Evolutionary conservation across 2,888 invertebrate genomes (phyloP).

Genomic region (Phengaris arion): DNA sequence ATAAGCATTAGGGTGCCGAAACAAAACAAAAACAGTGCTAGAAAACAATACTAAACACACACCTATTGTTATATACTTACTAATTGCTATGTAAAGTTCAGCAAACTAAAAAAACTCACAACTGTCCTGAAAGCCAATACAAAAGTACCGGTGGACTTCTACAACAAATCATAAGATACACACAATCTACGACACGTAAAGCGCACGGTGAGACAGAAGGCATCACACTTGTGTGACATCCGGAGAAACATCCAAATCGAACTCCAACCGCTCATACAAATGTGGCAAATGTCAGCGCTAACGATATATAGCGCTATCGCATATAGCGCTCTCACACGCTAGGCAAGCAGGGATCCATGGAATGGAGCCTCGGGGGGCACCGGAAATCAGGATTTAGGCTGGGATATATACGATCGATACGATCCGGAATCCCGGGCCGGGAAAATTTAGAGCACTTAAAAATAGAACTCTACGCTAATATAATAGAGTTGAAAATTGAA

Average conservation of each 20-base stretch:
- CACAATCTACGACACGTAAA: neutral
- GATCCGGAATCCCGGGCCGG: no score
- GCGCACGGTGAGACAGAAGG: neutral
- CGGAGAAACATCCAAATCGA: neutral
- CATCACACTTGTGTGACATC: neutral
- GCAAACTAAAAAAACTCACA: neutral
- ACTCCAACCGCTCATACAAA: neutral
- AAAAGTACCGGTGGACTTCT: neutral
- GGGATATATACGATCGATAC: no score
- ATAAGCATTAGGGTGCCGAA: neutral
- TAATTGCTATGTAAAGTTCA: neutral
- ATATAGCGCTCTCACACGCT: no score
- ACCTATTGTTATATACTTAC: neutral
- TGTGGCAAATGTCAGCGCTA: neutral
- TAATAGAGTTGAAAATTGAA: no score
- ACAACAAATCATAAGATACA: constrained; percentile 8
- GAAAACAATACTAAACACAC: neutral
- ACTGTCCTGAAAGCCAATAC: neutral
- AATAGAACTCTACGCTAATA: no score
- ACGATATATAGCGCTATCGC: no score
- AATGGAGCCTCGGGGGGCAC: no score
- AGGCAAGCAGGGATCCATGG: no score
- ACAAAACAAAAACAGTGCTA: constrained; percentile 6
- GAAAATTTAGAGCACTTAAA: no score
- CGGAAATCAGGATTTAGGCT: no score